Evolutionary conservation across 2,113 vertebrate species (phyloP), one percentile per base, ranked within the genome.

Genomic region (human (Homo sapiens)): DNA sequence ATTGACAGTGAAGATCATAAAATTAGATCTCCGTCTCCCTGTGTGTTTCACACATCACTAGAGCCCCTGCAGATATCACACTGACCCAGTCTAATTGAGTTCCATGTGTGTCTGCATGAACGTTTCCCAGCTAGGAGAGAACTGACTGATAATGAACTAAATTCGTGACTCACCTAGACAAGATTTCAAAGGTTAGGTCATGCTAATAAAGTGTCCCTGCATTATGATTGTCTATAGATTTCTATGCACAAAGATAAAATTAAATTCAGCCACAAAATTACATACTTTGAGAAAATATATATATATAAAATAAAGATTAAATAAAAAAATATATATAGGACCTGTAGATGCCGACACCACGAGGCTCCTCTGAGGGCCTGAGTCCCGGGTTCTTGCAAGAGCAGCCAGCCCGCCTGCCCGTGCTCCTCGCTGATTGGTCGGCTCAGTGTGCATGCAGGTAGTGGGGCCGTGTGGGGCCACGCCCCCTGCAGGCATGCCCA

Each of bases 1-100:
- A 2, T 2, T 35, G 40, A 79, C 17, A 1, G 0, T 32, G 43
- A 73, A 32, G 6, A 20, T 9, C 13, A 1, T 25, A 7, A 12
- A 59, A 16, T 57, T 0, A 27, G 27, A 73, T 30, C 27, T n/a
- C 68, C 13, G 7, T 25, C 5, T 25, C 7, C 55, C n/a, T 8
- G 18, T 23, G 43, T 25, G 13, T 72, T 10, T 48, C 16, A 27
- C 50, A 10, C 11, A 22, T 6, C 61, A 4, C 5, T 10, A 4
- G 8, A 43, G 22, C 6, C 16, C 7, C 6, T 43, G 13, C 12
- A 38, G 3, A 59, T 14, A n/a, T 23, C 40, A 30, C 59, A 38
- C 30, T 17, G 50, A 23, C 75, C 1, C 5, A 0, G 1, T 16
- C 52, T 25, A 14, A 30, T 14, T 17, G 72, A 55, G 23, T 14